Evolutionary conservation across 2,113 vertebrate genomes (phyloP), one percentile per base, ranked within the genome.

Genomic region (Eptatretus burgeri): DNA sequence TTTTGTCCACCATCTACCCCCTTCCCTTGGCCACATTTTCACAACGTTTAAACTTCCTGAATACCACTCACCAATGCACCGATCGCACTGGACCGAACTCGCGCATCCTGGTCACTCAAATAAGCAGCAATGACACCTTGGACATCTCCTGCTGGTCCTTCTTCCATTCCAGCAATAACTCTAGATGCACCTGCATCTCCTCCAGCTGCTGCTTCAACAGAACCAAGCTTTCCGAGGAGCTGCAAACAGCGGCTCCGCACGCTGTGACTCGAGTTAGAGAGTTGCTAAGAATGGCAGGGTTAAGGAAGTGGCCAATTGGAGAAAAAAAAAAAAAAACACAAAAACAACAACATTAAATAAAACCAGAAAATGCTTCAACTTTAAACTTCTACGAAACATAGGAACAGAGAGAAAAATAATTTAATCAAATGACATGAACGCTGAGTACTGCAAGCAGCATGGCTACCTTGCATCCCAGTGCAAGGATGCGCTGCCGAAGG

Each of bases 201-300:
- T 41, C 64, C 51, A 65, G 69, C 68, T 17, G 71, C 74, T 71
- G 78, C 75, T 68, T 84, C 84, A 62, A 82, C 77, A 12, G 76
- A 71, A 18, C 87, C 89, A 20, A 95, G 77, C 69, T 80, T 85
- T 13, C 91, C 91, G 19, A 98, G 76, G 49, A 98, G 79, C 69
- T 84, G 84, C 49, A 98, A 78, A 70, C 91, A 95, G 13, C 91
- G 94, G 72, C 83, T 94, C 69, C 91, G 81, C 65, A 95, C 91
- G 2, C 85, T 82, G 1, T 96, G 93, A 51, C 84, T 87, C 1
- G 83, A 82, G 67, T 93, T 83, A 2, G 78, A 77, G 62, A 98
- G 76, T 62, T 93, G 81, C 89, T 94, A n/a, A 16, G 17, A 27
- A 69, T 1, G 8, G 50, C 68, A 66, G 49, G 50, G 16, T 19